A percentile compares a stretch with the other conserved stretches of the same genome.
These are phyloP conservation scores for Fulmarus glacialis DNA, from an alignment of 2,113 vertebrate species.

Conservation along the genomic window DNA sequence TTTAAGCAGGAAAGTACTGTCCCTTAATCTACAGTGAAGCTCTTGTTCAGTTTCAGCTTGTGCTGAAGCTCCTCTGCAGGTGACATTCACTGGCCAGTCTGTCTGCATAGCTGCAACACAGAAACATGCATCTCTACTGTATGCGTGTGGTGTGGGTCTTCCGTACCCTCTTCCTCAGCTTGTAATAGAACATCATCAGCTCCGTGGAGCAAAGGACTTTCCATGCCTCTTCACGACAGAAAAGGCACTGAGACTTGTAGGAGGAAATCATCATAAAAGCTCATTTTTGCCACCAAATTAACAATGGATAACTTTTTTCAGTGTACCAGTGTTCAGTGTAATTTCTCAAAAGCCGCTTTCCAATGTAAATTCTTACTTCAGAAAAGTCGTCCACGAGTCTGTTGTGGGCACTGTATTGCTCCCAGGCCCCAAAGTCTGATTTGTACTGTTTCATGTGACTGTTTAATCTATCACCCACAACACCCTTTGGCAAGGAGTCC, in stretches of 20 bases:
- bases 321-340: no score
- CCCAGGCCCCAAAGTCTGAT: neutral
- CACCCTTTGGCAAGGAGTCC: neutral
- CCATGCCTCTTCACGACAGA: neutral
- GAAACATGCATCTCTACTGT: fast-evolving
- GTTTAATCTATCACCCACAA: neutral
- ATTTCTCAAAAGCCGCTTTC: neutral
- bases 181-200: neutral
- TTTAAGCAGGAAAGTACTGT: neutral
- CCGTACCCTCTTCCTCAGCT: neutral
- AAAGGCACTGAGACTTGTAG: neutral
- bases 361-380: neutral
- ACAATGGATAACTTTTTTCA: neutral
- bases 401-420: neutral
- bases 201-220: neutral
- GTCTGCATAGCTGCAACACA: neutral
- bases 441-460: neutral
- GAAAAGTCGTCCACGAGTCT: neutral
- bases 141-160: neutral
- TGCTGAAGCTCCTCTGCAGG: neutral
- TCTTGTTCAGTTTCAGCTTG: neutral
- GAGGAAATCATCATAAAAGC: neutral
- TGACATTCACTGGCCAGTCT: neutral
- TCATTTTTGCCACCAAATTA: neutral
- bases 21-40: neutral